phyloP scores from a whole-genome alignment of 2,113 vertebrate species.

The Eurypyga helias region DNA sequence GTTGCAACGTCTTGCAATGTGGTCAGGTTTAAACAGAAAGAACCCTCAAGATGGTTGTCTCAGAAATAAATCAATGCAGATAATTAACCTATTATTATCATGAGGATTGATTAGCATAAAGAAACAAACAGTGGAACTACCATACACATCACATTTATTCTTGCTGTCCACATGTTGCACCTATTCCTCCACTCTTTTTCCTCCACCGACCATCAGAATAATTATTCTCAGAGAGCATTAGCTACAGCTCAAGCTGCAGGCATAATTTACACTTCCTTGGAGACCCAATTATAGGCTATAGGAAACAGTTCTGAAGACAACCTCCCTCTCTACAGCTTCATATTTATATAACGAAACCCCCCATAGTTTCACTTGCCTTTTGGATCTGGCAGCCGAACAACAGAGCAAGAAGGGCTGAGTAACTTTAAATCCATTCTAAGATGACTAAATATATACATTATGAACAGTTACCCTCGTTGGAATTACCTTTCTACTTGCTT shows the following conservation, averaged over 20 bases:
- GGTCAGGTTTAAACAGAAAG: not conserved
- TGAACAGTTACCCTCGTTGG: not conserved
- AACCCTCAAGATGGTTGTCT: not conserved
- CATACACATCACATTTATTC: not conserved
- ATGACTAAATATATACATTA: not conserved
- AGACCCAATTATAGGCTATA: constrained; percentile 78
- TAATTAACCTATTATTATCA: not conserved
- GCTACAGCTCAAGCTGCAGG: constrained; percentile 61
- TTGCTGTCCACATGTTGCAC: constrained; percentile 2
- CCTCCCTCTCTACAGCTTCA: constrained; percentile 26
- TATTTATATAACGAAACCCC: constrained; percentile 57
- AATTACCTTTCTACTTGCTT: not conserved
- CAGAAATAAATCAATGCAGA: constrained; percentile 24
- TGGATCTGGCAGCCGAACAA: not conserved
- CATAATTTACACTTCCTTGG: constrained; percentile 66
- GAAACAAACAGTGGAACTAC: constrained; percentile 1
- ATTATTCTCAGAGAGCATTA: constrained; percentile 76
- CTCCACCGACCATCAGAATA: constrained; percentile 59
- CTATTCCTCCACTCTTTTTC: constrained; percentile 20
- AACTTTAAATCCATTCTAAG: not conserved
- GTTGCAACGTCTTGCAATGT: not conserved
- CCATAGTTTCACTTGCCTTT: constrained; percentile 27
- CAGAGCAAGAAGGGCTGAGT: not conserved
- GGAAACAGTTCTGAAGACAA: constrained; percentile 67
- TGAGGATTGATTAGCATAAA: constrained; percentile 11